Evolutionary conservation across 2,113 vertebrate genomes (phyloP).

Genomic region (Sylvia atricapilla): DNA sequence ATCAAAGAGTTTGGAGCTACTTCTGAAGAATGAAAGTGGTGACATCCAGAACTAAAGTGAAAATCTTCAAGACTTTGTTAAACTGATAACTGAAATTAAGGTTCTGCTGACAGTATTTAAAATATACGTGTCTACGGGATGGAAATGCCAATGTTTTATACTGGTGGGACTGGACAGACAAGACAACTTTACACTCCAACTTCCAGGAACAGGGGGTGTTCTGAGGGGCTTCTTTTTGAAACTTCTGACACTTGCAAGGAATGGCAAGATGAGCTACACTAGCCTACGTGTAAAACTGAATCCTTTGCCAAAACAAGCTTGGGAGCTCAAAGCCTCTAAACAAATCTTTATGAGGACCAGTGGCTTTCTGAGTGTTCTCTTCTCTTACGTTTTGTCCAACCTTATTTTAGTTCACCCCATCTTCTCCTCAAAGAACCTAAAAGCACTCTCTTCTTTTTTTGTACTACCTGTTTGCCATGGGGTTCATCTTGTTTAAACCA

Average conservation of each 20-base stretch:
- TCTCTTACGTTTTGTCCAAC: background rate
- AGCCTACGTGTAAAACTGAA: background rate
- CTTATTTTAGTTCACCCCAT: background rate
- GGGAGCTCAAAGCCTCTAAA: background rate
- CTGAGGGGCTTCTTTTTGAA: background rate
- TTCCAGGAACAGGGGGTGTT: background rate
- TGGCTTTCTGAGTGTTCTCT: background rate
- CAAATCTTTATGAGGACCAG: background rate
- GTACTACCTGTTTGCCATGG: background rate
- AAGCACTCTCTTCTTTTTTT: background rate
- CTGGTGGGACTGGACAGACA: background rate
- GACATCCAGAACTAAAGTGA: background rate
- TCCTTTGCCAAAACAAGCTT: background rate
- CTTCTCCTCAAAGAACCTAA: background rate
- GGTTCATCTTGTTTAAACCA: background rate
- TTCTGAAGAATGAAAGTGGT: background rate
- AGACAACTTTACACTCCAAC: background rate
- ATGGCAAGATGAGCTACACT: background rate
- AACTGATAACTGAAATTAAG: background rate
- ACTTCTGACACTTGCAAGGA: background rate
- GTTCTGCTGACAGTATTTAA: background rate
- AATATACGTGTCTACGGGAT: background rate
- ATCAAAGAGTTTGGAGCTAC: background rate
- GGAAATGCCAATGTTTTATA: background rate
- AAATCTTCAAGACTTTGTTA: background rate